phyloP scores from a whole-genome alignment of 2,797 vertebrate genomes.

The Neomorphus geoffroyi region DNA sequence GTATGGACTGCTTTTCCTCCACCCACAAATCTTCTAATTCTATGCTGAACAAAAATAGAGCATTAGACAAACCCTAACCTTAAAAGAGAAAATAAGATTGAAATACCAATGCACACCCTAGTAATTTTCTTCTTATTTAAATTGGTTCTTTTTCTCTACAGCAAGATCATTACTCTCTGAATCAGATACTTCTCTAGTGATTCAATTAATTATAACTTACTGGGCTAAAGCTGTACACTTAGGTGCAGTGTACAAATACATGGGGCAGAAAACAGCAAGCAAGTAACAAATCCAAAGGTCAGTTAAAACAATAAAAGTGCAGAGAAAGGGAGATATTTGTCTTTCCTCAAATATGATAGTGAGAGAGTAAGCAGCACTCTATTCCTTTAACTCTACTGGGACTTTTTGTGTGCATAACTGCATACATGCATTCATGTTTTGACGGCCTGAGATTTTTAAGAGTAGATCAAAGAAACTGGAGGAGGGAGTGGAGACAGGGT shows the following conservation, averaged over 20 bases:
- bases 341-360: neutral
- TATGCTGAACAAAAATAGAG: neutral
- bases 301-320: neutral
- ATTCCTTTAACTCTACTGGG: neutral
- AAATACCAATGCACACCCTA: neutral
- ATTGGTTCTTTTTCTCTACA: neutral
- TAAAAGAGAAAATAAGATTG: neutral
- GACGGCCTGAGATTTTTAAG: neutral
- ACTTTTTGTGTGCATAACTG: neutral
- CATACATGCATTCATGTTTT: neutral
- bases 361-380: neutral
- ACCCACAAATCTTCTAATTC: neutral
- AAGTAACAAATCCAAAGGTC: neutral
- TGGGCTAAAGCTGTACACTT: neutral
- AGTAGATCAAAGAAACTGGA: neutral
- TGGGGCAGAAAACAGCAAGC: neutral
- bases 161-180: neutral
- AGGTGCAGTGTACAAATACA: neutral
- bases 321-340: neutral
- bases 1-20: neutral
- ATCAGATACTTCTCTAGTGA: neutral
- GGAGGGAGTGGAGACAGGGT: neutral
- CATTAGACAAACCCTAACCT: neutral
- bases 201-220: neutral
- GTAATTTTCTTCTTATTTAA: neutral